phyloP scores from a whole-genome alignment of 1,140 invertebrate species.

The Megalonaias nervosa region DNA sequence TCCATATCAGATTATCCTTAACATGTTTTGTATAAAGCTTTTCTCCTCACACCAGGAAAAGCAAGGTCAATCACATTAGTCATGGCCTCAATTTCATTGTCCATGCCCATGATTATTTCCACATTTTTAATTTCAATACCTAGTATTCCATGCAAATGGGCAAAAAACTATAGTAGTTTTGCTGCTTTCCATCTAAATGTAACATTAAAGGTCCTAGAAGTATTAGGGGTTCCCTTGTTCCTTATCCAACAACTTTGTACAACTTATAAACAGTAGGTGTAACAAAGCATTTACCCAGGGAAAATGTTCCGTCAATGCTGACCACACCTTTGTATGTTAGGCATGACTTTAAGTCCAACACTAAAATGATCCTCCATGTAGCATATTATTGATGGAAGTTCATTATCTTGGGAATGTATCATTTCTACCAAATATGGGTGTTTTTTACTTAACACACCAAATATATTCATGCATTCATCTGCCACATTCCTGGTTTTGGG shows the following conservation, averaged over 20 bases:
- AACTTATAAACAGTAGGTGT: constrained; percentile 25
- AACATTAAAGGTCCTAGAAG: constrained; percentile 25
- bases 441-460: constrained; percentile 4
- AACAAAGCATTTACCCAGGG: constrained; percentile 24
- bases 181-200: constrained; percentile 26
- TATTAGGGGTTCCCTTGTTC: constrained; percentile 15
- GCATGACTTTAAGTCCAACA: constrained; percentile 3
- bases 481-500: constrained; percentile 9
- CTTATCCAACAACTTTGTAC: constrained; percentile 11
- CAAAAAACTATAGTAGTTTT: constrained; percentile 29
- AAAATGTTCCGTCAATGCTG: constrained; percentile 18
- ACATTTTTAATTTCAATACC: not conserved
- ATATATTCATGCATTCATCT: constrained; percentile 8
- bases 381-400: constrained; percentile 7
- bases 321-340: not conserved
- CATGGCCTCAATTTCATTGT: constrained; percentile 32
- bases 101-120: constrained; percentile 14
- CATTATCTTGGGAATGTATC: not conserved
- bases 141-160: constrained; percentile 2
- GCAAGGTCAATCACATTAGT: constrained; percentile 30
- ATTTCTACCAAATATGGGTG: constrained; percentile 14
- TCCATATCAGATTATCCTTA: constrained; percentile 25
- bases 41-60: constrained; percentile 3
- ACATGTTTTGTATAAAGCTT: constrained; percentile 33
- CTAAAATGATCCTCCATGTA: constrained; percentile 12